Evolutionary conservation across 2,888 invertebrate species (phyloP).

Genomic region (Psylliodes chrysocephalus): DNA sequence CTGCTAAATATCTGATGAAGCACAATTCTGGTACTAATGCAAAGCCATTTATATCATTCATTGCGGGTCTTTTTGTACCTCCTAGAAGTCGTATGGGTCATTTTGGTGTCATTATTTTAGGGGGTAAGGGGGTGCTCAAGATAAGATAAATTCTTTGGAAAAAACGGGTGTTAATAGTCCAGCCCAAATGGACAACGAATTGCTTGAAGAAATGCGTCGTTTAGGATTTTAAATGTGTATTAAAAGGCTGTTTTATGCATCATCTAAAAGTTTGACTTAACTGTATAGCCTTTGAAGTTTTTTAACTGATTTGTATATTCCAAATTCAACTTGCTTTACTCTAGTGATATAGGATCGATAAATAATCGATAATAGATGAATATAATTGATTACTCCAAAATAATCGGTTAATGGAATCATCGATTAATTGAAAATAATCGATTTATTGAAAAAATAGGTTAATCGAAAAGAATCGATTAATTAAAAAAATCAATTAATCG

Average conservation of each 20-base stretch:
- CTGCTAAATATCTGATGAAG: constrained; percentile 88
- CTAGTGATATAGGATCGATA: too few relatives aligned
- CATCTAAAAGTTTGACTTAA: constrained; percentile 16
- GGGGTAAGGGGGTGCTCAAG: constrained; percentile 98
- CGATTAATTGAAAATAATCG: too few relatives aligned
- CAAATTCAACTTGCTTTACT: constrained; percentile 44
- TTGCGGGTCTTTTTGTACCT: constrained; percentile 98
- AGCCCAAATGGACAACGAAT: constrained; percentile 94
- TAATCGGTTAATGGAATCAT: too few relatives aligned
- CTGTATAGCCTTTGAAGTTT: constrained; percentile 22
- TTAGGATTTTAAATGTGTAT: constrained; percentile 63
- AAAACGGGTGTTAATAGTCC: constrained; percentile 95
- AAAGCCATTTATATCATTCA: constrained; percentile 98
- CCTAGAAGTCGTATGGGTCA: constrained; percentile 99
- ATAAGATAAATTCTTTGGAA: constrained; percentile 95
- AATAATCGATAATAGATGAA: too few relatives aligned
- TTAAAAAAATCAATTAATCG: too few relatives aligned
- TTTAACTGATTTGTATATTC: constrained; percentile 39
- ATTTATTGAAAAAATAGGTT: too few relatives aligned
- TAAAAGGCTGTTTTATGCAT: constrained; percentile 27
- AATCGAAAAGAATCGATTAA: too few relatives aligned
- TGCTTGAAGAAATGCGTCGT: constrained; percentile 90
- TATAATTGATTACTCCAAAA: too few relatives aligned
- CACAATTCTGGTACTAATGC: constrained; percentile 84
- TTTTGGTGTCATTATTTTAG: constrained; percentile 98